Evolutionary conservation across 2,888 invertebrate genomes (phyloP), one percentile per base, ranked within the genome.

Genomic region (Eudasyphora cyanicolor): DNA sequence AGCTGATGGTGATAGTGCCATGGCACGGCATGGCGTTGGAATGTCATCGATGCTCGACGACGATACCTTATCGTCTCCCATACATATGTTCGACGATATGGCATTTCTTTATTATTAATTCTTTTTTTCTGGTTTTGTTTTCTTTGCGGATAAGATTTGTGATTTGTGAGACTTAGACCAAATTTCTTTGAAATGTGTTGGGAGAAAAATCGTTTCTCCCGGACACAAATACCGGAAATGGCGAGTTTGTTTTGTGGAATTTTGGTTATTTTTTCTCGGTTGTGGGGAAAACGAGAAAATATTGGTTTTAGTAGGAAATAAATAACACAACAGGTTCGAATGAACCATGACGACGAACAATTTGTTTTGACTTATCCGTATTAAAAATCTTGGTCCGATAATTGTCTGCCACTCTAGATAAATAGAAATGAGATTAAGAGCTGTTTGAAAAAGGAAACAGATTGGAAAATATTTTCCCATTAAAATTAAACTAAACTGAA

Each of bases 21-120:
- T 54, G 57, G 29, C 29, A 60, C 32, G 60, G 60, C 60, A 32
- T 60, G 60, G 60, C 60, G 60, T 60, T 29, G 60, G 29, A n/a
- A 64, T 64, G 64, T 35, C 32, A 12, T 17, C 67, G 38, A 67
- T 67, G 21, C 17, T 32, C 29, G n/a, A 27, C 38, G n/a, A 57
- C 57, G 60, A 60, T 60, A 60, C 14, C 14, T 67, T 67, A 67
- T 67, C 67, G 24, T n/a, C 35, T 38, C 67, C n/a, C n/a, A n/a
- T n/a, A n/a, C n/a, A 67, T 42, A 42, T 67, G 42, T 67, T 42
- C 24, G 42, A 24, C 24, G 42, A 24, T 38, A 64, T 67, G 67
- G 24, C 14, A 24, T 67, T 67, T 67, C 67, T 67, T 38, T 38
- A 67, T 38, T 38, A 67, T 67, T 67, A 67, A 67, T 67, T 67